A percentile compares a stretch with the other conserved stretches of the same genome.
Evolutionary conservation across 2,113 vertebrate genomes (phyloP).

Genomic region (Egretta garzetta): DNA sequence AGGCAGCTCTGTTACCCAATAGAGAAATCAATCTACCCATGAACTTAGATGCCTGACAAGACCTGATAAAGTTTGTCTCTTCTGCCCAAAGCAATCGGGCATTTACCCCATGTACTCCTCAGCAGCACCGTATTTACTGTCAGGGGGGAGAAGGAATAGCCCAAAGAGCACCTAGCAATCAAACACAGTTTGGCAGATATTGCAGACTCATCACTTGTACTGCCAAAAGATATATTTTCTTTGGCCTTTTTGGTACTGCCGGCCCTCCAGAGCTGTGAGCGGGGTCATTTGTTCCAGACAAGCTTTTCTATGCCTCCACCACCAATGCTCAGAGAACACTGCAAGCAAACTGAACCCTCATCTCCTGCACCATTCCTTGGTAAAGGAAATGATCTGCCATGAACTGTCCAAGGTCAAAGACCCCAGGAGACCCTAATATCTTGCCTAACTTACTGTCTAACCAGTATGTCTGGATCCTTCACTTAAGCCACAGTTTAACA

Average conservation of each 20-base stretch:
- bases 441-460: not conserved
- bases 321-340: not conserved
- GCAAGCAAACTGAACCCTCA: not conserved
- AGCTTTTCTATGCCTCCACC: not conserved
- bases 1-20: not conserved
- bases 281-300: not conserved
- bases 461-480: not conserved
- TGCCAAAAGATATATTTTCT: not conserved
- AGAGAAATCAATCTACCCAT: not conserved
- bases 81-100: not conserved
- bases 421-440: not conserved
- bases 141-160: not conserved
- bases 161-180: not conserved
- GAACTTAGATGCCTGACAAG: not conserved
- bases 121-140: not conserved
- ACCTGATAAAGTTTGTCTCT: not conserved
- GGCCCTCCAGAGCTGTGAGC: not conserved
- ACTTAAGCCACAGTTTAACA: not conserved
- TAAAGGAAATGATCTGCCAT: not conserved
- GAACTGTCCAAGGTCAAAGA: not conserved
- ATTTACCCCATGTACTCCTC: not conserved
- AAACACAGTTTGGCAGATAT: accelerated
- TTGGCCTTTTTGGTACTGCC: not conserved
- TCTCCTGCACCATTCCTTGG: not conserved
- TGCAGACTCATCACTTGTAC: not conserved